These are phyloP conservation scores for Meandrusa payeni DNA, from an alignment of 2,888 invertebrate species.

Conservation along the genomic window DNA sequence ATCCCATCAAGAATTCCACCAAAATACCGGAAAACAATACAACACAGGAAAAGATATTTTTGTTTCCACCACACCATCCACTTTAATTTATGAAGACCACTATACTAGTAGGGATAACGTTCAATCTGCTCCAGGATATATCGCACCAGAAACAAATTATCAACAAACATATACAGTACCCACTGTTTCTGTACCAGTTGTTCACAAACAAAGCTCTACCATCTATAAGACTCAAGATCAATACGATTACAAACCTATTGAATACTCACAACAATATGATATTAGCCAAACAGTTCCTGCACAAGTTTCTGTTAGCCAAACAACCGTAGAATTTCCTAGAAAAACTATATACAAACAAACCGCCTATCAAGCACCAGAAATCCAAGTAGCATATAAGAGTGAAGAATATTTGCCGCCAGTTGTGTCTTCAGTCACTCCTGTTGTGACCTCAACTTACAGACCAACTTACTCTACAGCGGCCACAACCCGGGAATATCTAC, in stretches of 20 bases:
- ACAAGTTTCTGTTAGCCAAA: slow-evolving; percentile 33
- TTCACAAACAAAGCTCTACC: slow-evolving; percentile 47
- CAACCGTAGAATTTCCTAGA: slow-evolving; percentile 50
- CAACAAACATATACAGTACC: slow-evolving; percentile 51
- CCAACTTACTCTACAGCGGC: slow-evolving; percentile 49
- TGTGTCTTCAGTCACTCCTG: slow-evolving; percentile 39
- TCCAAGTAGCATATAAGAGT: slow-evolving; percentile 60
- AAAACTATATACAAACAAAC: slow-evolving; percentile 51
- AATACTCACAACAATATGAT: slow-evolving; percentile 41
- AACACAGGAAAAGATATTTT: slow-evolving; percentile 49
- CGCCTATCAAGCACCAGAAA: slow-evolving; percentile 59
- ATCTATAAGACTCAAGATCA: slow-evolving; percentile 44
- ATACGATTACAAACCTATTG: slow-evolving; percentile 43
- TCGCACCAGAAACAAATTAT: slow-evolving; percentile 50
- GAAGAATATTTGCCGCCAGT: slow-evolving; percentile 69
- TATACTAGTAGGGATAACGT: slow-evolving; percentile 54
- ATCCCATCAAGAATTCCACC: slow-evolving; percentile 66
- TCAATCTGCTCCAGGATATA: slow-evolving; percentile 42
- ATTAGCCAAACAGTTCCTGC: slow-evolving; percentile 23
- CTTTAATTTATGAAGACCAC: slow-evolving; percentile 62
- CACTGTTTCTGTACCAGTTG: slow-evolving; percentile 45
- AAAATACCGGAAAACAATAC: slow-evolving; percentile 42
- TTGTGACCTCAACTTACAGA: slow-evolving; percentile 42
- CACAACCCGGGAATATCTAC: slow-evolving; percentile 41
- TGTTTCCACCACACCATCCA: slow-evolving; percentile 63